phyloP scores from a whole-genome alignment of 2,888 invertebrate genomes.

The Eupithecia inturbata region DNA sequence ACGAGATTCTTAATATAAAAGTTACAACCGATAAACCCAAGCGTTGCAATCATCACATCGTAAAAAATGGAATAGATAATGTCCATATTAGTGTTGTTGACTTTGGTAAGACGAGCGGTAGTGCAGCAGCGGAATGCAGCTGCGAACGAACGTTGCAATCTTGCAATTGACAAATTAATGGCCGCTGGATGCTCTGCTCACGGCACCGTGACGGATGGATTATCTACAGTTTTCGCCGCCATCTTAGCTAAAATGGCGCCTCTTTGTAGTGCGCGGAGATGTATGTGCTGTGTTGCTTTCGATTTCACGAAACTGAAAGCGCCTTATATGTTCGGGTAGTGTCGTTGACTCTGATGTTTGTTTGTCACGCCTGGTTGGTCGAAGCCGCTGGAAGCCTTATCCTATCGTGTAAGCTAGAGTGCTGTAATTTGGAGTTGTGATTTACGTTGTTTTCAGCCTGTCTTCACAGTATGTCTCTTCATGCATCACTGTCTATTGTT shows the following conservation, averaged over 20 bases:
- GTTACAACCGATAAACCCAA: slow-evolving; percentile 23
- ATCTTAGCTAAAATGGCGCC: slow-evolving; percentile 74
- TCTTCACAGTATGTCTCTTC: slow-evolving; percentile 58
- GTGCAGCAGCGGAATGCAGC: slow-evolving; percentile 49
- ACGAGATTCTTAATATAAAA: slow-evolving; percentile 14
- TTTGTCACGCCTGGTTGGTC: slow-evolving; percentile 78
- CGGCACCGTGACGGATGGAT: slow-evolving; percentile 70
- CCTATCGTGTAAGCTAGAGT: slow-evolving; percentile 73
- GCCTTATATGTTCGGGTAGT: slow-evolving; percentile 78
- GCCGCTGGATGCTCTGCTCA: slow-evolving; percentile 57
- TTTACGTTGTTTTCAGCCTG: slow-evolving; percentile 73
- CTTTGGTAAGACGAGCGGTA: slow-evolving; percentile 39
- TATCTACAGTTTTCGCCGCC: slow-evolving; percentile 71
- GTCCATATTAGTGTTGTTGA: slow-evolving; percentile 34
- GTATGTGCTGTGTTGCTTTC: slow-evolving; percentile 76
- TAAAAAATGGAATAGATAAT: slow-evolving; percentile 32
- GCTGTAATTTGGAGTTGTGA: slow-evolving; percentile 70
- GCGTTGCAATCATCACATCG: slow-evolving; percentile 23
- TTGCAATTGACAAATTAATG: slow-evolving; percentile 69
- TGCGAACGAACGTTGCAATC: slow-evolving; percentile 35
- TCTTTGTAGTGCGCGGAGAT: slow-evolving; percentile 65
- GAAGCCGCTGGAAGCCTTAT: slow-evolving; percentile 61
- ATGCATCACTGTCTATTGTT: slow-evolving; percentile 59
- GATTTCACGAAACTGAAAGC: slow-evolving; percentile 83
- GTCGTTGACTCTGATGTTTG: slow-evolving; percentile 82